These are phyloP conservation scores for Marmota flaviventris DNA, from an alignment of 2,113 vertebrate genomes.

Conservation along the genomic window DNA sequence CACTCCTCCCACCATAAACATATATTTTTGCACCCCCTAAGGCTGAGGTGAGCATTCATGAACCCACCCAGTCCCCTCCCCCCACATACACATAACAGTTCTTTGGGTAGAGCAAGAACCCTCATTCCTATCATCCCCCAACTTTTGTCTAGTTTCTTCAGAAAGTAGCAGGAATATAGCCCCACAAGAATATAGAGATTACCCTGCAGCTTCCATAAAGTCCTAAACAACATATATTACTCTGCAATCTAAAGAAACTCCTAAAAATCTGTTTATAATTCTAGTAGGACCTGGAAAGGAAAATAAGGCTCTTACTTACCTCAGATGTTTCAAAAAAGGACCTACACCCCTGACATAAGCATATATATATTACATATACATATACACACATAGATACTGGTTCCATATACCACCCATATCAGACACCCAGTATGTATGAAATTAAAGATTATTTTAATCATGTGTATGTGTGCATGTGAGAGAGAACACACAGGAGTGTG, in stretches of 20 bases:
- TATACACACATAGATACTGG: neutral
- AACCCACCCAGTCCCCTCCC: neutral
- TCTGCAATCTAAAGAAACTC: constrained; percentile 40
- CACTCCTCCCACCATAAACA: constrained; percentile 32
- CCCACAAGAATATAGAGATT: neutral
- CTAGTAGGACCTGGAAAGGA: constrained; percentile 43
- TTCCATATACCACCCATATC: constrained; percentile 25
- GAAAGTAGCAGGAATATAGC: constrained; percentile 46
- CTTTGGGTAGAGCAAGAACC: neutral
- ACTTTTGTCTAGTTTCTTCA: constrained; percentile 46
- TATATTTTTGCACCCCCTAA: neutral
- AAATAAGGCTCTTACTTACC: constrained; percentile 37
- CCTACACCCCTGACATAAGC: neutral
- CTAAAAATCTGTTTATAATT: constrained; percentile 23
- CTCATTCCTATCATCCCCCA: neutral
- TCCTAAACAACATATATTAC: constrained; percentile 1
- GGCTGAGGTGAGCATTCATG: neutral
- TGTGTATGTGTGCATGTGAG: neutral
- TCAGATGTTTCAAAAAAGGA: constrained; percentile 42
- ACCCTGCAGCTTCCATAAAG: constrained; percentile 1
- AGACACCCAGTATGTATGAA: neutral
- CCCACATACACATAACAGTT: neutral
- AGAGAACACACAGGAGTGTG: neutral
- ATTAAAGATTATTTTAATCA: neutral
- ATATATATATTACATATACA: neutral